Base-by-base conservation (phyloP, 2,797 vertebrate species). In the Alexandromys oeconomus region DNA sequence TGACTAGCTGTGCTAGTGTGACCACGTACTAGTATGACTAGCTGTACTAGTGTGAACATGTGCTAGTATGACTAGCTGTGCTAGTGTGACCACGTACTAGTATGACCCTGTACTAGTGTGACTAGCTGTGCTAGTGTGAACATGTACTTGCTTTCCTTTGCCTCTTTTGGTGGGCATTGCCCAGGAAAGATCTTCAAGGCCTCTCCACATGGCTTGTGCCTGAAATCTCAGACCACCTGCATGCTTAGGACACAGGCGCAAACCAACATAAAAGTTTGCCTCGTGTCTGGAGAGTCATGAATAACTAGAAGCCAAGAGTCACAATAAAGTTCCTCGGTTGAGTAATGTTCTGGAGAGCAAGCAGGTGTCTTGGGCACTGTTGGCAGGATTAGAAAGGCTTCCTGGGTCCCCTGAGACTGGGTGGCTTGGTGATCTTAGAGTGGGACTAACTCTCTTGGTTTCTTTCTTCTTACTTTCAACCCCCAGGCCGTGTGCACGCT, bases 281-380 rank as follows among this genome's bases (percentile, higher is more conserved):
- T 81, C 85, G 34, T 74, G 81, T 87, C 93, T 91, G 74, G 0
- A 19, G 65, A 76, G 67, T 92, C 77, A 93, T 19, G 40, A 51
- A 80, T 91, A 71, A 46, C 73, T 80, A 86, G 79, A 91, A 96
- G 69, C 34, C 81, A 74, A 67, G 23, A 6, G 65, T 82, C 86
- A 48, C 15, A 88, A 5, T 81, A 37, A 59, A 81, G 54, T 93
- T 91, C 23, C 76, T 92, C 87, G 29, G 31, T 87, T 43, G 43
- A 87, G 7, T 63, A 67, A 9, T 37, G 34, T 71, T 90, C 48
- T 93, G 59, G 79, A 87, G 61, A 37, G 73, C 87, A 37, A 37
- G 89, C 34, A 71, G 89, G 57, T 78, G 87, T 74, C 73, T 69
- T 15, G n/a, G 69, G 67, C 87, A 34, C 89, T 90, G 93, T 29